Conservation (phyloP, 1,140 invertebrate genomes). For the Bombus huntii region DNA sequence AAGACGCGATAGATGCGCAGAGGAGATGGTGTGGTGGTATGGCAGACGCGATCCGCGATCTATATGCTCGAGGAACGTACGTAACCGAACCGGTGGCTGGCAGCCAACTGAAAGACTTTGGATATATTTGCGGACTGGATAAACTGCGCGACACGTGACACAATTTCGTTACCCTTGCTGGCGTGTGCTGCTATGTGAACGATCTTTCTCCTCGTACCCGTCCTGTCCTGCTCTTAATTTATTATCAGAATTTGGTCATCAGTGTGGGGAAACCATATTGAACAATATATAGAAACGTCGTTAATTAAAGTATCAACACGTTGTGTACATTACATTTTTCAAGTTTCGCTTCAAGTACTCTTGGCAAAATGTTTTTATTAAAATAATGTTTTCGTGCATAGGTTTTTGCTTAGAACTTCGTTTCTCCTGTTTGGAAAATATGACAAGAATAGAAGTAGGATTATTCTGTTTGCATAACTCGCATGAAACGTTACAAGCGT, state of each 20-base stretch:
- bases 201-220: not conserved
- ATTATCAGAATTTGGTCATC: not conserved
- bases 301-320: not conserved
- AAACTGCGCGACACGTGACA: constrained; percentile 46
- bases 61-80: constrained; percentile 11
- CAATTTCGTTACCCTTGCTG: constrained; percentile 41
- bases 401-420: too few relatives aligned
- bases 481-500: too few relatives aligned
- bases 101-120: constrained; percentile 67
- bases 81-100: constrained; percentile 63
- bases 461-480: too few relatives aligned
- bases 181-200: not conserved
- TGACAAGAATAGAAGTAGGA: too few relatives aligned
- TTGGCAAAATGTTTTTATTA: too few relatives aligned
- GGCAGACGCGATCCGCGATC: not conserved
- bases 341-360: too few relatives aligned
- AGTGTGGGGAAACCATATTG: too few relatives aligned
- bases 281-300: too few relatives aligned
- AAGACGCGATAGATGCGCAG: not conserved
- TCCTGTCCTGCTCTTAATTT: not conserved
- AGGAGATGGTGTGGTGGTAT: not conserved
- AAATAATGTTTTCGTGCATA: too few relatives aligned
- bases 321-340: not conserved
- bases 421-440: too few relatives aligned
- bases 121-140: constrained; percentile 69